Percentiles rank a stretch among this genome's conserved stretches.
Conservation (phyloP, 2,888 invertebrate species). For the Drosophila meridionalis region DNA sequence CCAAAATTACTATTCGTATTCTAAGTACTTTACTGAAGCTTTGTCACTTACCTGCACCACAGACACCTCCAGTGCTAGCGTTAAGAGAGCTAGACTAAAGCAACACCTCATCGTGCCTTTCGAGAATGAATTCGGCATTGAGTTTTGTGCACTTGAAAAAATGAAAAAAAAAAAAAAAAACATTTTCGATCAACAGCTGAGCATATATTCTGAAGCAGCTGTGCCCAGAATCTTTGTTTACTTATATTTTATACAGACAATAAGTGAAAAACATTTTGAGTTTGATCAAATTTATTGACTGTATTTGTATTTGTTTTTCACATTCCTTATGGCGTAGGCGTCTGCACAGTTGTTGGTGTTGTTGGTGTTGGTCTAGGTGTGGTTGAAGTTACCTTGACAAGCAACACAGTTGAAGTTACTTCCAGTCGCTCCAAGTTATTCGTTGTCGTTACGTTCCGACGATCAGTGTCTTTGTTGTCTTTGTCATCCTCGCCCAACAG, state of each 20-base stretch:
- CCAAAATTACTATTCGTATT: neutral
- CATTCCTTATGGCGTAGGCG: conserved; percentile 14
- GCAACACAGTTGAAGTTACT: conserved; percentile 19
- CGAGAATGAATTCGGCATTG: neutral
- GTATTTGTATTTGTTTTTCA: neutral
- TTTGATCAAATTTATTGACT: conserved; percentile 1
- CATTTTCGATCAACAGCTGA: conserved; percentile 37
- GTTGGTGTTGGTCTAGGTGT: neutral
- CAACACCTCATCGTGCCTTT: conserved; percentile 32
- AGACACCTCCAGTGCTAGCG: conserved; percentile 5
- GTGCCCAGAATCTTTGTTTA: neutral
- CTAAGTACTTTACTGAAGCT: no score
- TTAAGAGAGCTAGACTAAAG: conserved; percentile 10
- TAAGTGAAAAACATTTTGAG: neutral
- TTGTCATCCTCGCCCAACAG: conserved; percentile 25
- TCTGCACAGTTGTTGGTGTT: neutral
- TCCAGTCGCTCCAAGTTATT: conserved; percentile 18
- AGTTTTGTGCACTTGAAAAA: neutral
- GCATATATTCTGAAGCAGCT: conserved; percentile 45
- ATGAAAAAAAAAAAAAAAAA: neutral
- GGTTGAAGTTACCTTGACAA: neutral
- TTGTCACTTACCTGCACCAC: conserved; percentile 32
- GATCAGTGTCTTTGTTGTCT: conserved; percentile 12
- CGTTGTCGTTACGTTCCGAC: conserved; percentile 5
- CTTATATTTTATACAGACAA: neutral